These are phyloP conservation scores for Dastarcus helophoroides DNA, from an alignment of 2,888 invertebrate genomes.

Conservation along the genomic window DNA sequence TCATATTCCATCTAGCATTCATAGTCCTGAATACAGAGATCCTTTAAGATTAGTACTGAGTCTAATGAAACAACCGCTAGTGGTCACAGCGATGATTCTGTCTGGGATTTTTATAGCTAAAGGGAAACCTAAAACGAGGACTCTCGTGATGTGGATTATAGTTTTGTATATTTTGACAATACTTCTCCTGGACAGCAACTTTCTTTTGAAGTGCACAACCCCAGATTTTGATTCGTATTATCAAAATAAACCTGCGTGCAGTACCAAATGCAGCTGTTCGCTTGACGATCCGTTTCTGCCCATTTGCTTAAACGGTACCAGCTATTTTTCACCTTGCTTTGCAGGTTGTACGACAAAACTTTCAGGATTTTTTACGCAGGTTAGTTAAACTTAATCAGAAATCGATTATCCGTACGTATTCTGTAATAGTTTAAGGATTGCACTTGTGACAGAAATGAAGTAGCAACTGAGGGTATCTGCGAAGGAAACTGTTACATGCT, in stretches of 20 bases:
- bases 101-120: slow-evolving; percentile 45
- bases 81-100: slow-evolving; percentile 41
- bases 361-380: too few relatives aligned
- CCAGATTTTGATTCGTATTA: slow-evolving; percentile 34
- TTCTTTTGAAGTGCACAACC: slow-evolving; percentile 27
- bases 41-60: slow-evolving; percentile 43
- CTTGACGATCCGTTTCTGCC: slow-evolving; percentile 46
- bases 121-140: slow-evolving; percentile 39
- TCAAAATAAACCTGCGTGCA: slow-evolving; percentile 41
- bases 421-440: slow-evolving; percentile 9
- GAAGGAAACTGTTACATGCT: slow-evolving; percentile 39
- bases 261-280: slow-evolving; percentile 43
- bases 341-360: slow-evolving; percentile 65
- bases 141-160: slow-evolving; percentile 41
- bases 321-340: slow-evolving; percentile 62
- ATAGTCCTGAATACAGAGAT: slow-evolving; percentile 41
- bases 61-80: slow-evolving; percentile 45
- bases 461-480: slow-evolving; percentile 45
- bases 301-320: slow-evolving; percentile 47
- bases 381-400: slow-evolving; percentile 4
- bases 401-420: slow-evolving; percentile 6
- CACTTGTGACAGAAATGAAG: slow-evolving; percentile 6
- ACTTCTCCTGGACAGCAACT: slow-evolving; percentile 35
- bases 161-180: slow-evolving; percentile 35
- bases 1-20: slow-evolving; percentile 40